Evolutionary conservation across 2,113 vertebrate species (phyloP).

Genomic region (Corythornis vintsioides): DNA sequence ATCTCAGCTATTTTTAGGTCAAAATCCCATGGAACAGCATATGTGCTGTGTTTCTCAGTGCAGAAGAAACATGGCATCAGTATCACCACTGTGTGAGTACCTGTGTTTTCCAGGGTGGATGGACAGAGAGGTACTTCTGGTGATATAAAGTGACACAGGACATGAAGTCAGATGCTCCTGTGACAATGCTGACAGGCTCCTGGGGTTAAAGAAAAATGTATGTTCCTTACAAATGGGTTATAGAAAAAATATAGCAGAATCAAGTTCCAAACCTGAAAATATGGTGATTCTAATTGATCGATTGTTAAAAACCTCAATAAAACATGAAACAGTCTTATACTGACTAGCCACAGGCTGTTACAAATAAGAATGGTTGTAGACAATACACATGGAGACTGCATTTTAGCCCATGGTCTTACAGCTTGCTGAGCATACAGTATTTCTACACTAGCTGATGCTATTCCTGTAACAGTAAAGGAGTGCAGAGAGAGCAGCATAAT

Average conservation of each 20-base stretch:
- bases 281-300: neutral
- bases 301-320: neutral
- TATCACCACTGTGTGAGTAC: neutral
- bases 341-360: neutral
- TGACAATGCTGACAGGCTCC: neutral
- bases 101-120: neutral
- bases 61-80: neutral
- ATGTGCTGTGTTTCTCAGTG: neutral
- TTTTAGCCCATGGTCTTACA: neutral
- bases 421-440: neutral
- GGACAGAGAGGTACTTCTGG: neutral
- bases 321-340: neutral
- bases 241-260: neutral
- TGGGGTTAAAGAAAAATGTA: neutral
- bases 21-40: neutral
- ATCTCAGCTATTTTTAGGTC: neutral
- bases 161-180: neutral
- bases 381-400: neutral
- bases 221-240: neutral
- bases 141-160: neutral
- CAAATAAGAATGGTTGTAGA: neutral
- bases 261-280: neutral
- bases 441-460: neutral
- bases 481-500: neutral
- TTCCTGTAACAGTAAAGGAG: neutral